These are phyloP conservation scores for Protodeltote pygarga DNA, from an alignment of 2,888 invertebrate species.

Conservation along the genomic window DNA sequence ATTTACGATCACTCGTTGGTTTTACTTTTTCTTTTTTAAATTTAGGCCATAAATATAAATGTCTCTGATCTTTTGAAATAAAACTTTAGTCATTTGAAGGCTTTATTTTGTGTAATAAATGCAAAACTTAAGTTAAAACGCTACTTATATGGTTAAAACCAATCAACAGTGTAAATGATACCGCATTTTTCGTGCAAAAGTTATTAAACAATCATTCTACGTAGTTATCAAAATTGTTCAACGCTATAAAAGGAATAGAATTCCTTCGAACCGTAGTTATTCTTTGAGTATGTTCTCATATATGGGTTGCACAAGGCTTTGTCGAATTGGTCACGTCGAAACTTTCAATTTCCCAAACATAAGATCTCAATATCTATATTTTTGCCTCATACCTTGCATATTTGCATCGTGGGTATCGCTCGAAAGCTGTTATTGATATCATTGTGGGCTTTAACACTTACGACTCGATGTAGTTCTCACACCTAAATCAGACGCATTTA, in stretches of 20 bases:
- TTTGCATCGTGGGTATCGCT: conserved; percentile 39
- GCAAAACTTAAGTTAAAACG: conserved; percentile 14
- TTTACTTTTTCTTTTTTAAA: conserved; percentile 42
- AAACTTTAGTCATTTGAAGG: conserved; percentile 7
- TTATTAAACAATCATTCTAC: conserved; percentile 25
- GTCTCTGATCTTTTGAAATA: no score
- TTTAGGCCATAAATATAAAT: conserved; percentile 20
- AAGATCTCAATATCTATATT: conserved; percentile 30
- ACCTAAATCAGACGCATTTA: conserved; percentile 21
- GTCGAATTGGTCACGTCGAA: conserved; percentile 42
- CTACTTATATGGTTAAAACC: conserved; percentile 22
- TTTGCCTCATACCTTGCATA: conserved; percentile 45
- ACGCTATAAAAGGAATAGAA: conserved; percentile 36
- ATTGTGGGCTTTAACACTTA: conserved; percentile 14
- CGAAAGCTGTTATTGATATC: conserved; percentile 38
- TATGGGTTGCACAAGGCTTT: conserved; percentile 46
- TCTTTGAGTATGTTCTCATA: conserved; percentile 22
- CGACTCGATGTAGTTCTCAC: conserved; percentile 30
- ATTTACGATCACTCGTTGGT: conserved; percentile 25
- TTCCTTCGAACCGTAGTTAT: conserved; percentile 25
- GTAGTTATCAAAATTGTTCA: conserved; percentile 19
- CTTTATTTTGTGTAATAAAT: conserved; percentile 7
- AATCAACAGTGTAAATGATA: conserved; percentile 21
- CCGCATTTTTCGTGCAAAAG: conserved; percentile 25
- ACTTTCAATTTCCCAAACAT: conserved; percentile 53